These are phyloP conservation scores for Melanotaenia maccullochi DNA, from an alignment of 2,797 vertebrate genomes.

Conservation along the genomic window DNA sequence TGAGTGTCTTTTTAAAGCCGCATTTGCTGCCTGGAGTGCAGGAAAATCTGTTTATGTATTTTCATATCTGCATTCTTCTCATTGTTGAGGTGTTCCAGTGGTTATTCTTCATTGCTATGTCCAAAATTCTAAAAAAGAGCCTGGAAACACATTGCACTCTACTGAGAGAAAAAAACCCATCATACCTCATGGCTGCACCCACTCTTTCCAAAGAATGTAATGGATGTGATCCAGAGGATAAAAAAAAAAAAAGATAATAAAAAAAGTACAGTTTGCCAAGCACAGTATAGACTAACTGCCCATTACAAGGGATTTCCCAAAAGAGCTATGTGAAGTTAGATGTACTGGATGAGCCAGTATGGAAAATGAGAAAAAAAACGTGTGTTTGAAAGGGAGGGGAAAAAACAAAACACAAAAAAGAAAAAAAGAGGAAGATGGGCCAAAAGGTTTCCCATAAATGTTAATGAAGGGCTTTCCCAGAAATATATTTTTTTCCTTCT, in stretches of 20 bases:
- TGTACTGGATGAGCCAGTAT: conserved; percentile 64
- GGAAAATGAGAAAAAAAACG: conserved; percentile 67
- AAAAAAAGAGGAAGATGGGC: conserved; percentile 56
- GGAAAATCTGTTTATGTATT: conserved; percentile 48
- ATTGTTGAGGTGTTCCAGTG: conserved; percentile 67
- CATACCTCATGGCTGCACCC: conserved; percentile 73
- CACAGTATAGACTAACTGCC: conserved; percentile 70
- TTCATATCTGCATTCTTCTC: conserved; percentile 71
- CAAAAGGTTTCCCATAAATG: conserved; percentile 82
- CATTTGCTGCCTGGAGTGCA: conserved; percentile 37
- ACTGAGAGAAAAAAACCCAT: conserved; percentile 69
- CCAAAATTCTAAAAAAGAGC: conserved; percentile 52
- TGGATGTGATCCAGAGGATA: conserved; percentile 69
- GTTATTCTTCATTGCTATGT: conserved; percentile 55
- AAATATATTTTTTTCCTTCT: conserved; percentile 66
- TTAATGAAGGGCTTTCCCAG: conserved; percentile 84
- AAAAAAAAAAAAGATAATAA: conserved; percentile 40
- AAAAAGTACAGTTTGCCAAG: conserved; percentile 69
- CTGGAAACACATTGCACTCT: conserved; percentile 62
- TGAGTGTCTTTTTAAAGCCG: conserved; percentile 16
- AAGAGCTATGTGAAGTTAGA: conserved; percentile 69
- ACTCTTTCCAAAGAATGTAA: conserved; percentile 80
- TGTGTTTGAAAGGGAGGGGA: conserved; percentile 66
- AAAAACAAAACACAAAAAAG: conserved; percentile 51
- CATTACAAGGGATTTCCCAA: conserved; percentile 81